These are phyloP conservation scores for Clunio marinus DNA, from an alignment of 2,888 invertebrate genomes.

Conservation along the genomic window DNA sequence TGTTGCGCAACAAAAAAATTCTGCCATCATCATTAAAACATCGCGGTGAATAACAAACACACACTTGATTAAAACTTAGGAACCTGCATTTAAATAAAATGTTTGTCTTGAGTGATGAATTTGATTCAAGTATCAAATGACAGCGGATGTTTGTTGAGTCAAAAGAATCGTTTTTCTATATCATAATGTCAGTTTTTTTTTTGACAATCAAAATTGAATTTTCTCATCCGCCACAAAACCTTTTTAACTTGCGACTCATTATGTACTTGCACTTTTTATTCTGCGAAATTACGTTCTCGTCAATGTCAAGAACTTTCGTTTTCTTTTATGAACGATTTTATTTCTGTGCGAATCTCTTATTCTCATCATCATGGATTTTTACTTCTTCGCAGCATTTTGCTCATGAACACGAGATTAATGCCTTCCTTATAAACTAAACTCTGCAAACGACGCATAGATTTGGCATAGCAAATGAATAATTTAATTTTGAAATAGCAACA, in stretches of 20 bases:
- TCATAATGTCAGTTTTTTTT: constrained; percentile 22
- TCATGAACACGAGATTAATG: constrained; percentile 33
- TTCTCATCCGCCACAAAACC: constrained; percentile 21
- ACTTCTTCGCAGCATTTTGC: background rate
- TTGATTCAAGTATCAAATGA: constrained; percentile 9
- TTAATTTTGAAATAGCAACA: constrained; percentile 30
- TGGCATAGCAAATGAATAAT: constrained; percentile 27
- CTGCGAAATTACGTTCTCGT: background rate
- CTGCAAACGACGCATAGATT: constrained; percentile 7
- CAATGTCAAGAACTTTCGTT: constrained; percentile 38
- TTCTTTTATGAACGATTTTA: constrained; percentile 17
- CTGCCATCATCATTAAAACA: too few relatives aligned
- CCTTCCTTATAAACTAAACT: constrained; percentile 32
- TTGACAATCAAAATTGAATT: constrained; percentile 37
- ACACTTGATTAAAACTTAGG: too few relatives aligned
- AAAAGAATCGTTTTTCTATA: background rate
- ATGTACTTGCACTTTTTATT: constrained; percentile 27
- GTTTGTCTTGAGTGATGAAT: too few relatives aligned
- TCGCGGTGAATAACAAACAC: too few relatives aligned
- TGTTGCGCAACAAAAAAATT: too few relatives aligned
- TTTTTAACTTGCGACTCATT: background rate
- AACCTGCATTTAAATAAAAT: too few relatives aligned
- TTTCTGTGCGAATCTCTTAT: background rate
- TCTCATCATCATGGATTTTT: background rate
- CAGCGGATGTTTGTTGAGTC: constrained; percentile 5